These are phyloP conservation scores for Myiozetetes cayanensis DNA, from an alignment of 2,113 vertebrate genomes.

Conservation along the genomic window DNA sequence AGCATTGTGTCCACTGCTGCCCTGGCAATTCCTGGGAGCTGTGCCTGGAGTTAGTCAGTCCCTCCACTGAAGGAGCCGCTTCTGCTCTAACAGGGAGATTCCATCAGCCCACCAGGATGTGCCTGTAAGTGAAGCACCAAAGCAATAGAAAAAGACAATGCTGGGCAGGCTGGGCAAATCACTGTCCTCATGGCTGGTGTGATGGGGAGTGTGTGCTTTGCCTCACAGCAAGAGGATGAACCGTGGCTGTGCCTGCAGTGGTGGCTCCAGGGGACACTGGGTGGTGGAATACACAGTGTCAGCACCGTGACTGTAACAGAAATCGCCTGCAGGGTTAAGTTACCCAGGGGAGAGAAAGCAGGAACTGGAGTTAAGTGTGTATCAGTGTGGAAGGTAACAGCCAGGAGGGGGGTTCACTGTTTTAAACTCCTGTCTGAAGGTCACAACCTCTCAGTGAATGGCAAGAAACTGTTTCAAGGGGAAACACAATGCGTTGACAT, in stretches of 20 bases:
- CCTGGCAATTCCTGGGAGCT: background rate
- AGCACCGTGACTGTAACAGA: background rate
- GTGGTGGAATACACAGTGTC: background rate
- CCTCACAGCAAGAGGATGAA: background rate
- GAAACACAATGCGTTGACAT: background rate
- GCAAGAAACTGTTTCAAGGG: background rate
- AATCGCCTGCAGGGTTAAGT: background rate
- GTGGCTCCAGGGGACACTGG: background rate
- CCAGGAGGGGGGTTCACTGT: background rate
- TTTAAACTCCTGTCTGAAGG: background rate
- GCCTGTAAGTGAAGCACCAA: background rate
- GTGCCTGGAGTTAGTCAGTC: background rate
- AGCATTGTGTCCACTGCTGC: background rate
- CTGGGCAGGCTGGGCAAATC: background rate
- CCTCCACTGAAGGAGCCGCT: background rate
- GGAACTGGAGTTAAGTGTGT: background rate
- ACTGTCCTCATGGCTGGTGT: background rate
- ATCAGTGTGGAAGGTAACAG: background rate
- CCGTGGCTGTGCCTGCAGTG: background rate
- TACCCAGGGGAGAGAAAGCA: background rate
- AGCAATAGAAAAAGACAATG: background rate
- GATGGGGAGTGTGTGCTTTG: background rate
- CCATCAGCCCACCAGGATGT: background rate
- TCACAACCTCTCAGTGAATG: background rate
- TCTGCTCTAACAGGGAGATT: background rate